Conservation (phyloP, 2,888 invertebrate genomes). For the Zhuqinia jingwanae region DNA sequence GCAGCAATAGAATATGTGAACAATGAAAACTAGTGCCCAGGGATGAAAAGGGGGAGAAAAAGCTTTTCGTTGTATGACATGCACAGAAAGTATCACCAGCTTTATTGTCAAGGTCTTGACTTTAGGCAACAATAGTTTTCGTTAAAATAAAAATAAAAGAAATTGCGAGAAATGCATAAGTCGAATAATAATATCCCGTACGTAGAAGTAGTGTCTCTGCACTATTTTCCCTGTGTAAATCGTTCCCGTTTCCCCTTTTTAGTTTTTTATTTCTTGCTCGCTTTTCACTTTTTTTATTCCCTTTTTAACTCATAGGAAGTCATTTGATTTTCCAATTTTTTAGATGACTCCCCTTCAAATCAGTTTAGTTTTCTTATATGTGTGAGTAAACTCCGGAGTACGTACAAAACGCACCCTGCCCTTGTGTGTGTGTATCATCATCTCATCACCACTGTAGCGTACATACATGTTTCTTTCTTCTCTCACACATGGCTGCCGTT, state of each 20-base stretch:
- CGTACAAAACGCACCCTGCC: background rate
- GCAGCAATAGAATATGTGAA: conserved; percentile 15
- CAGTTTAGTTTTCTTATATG: background rate
- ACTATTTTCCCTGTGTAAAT: conserved; percentile 37
- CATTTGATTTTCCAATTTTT: conserved; percentile 68
- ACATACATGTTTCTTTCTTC: background rate
- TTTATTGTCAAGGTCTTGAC: too few species aligned
- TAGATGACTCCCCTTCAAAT: conserved; percentile 56
- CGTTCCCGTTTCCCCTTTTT: conserved; percentile 23
- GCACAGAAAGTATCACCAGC: background rate
- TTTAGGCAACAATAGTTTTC: background rate
- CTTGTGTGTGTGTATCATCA: conserved; percentile 2
- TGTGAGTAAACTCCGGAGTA: background rate
- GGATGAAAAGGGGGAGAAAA: conserved; percentile 31
- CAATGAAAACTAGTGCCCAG: conserved; percentile 23
- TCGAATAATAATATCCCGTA: conserved; percentile 22
- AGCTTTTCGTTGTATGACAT: conserved; percentile 32
- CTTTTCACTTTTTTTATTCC: conserved; percentile 13
- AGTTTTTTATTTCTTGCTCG: conserved; percentile 18
- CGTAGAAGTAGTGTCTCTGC: background rate
- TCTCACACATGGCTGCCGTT: background rate
- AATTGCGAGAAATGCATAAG: background rate
- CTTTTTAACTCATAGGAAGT: conserved; percentile 48
- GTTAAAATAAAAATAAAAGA: too few species aligned
- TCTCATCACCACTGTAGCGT: conserved; percentile 1